Conservation (phyloP, 2,113 vertebrate genomes). For the Coracopsis vasa region DNA sequence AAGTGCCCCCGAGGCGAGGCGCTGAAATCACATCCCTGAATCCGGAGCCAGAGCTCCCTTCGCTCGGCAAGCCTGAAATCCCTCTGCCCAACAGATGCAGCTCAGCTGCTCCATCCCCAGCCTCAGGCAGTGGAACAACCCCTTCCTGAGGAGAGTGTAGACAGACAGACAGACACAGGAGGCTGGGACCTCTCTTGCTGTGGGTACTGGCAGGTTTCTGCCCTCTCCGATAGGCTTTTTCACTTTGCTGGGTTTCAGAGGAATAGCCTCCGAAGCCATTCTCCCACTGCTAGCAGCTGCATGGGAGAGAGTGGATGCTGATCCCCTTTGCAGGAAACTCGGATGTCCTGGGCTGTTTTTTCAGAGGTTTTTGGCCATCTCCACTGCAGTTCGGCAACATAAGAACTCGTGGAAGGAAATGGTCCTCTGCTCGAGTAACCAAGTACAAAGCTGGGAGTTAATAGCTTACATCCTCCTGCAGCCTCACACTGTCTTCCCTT, state of each 20-base stretch:
- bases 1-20: neutral
- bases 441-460: slow-evolving; percentile 9
- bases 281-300: neutral
- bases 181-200: neutral
- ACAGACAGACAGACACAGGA: neutral
- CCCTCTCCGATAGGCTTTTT: neutral
- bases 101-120: neutral
- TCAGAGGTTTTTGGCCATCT: neutral
- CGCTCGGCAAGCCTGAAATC: neutral
- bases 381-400: neutral
- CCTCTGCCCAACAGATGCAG: neutral
- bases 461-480: neutral
- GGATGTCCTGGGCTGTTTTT: neutral
- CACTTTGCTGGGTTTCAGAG: neutral
- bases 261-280: neutral
- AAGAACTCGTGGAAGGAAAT: neutral
- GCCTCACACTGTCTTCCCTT: neutral
- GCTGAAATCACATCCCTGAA: neutral
- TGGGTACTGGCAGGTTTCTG: neutral
- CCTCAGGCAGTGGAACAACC: neutral
- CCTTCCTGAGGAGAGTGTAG: neutral
- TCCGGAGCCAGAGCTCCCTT: neutral
- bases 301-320: neutral
- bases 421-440: neutral
- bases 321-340: neutral